phyloP scores from a whole-genome alignment of 1,140 invertebrate genomes.

The Drosophila seguyi region DNA sequence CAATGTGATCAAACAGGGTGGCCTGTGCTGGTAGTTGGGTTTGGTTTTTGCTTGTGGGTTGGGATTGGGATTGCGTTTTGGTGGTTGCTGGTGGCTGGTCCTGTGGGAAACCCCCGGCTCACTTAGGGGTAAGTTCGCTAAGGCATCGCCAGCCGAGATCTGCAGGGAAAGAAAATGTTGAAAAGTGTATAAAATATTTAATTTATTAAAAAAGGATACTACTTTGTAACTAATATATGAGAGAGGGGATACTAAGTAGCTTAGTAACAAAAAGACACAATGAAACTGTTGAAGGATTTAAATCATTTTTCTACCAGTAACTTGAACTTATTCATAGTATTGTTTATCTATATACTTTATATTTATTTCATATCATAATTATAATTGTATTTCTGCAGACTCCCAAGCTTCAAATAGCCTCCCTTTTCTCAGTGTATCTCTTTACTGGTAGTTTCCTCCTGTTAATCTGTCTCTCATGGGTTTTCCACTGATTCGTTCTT shows the following conservation, averaged over 20 bases:
- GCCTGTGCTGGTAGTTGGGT: constrained; percentile 19
- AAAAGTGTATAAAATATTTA: background rate
- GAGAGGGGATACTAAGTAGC: too few relatives aligned
- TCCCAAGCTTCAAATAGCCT: too few relatives aligned
- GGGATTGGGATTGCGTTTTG: constrained; percentile 8
- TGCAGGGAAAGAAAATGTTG: constrained; percentile 21
- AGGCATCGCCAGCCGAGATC: constrained; percentile 27
- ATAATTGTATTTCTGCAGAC: too few relatives aligned
- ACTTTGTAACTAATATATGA: background rate
- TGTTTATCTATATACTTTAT: too few relatives aligned
- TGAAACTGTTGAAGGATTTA: too few relatives aligned
- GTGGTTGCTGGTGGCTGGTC: constrained; percentile 53
- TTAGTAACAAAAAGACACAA: too few relatives aligned
- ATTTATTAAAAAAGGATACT: background rate
- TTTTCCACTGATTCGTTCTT: constrained; percentile 66
- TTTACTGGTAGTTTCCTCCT: constrained; percentile 18
- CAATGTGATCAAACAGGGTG: constrained; percentile 75
- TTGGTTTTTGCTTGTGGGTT: constrained; percentile 24
- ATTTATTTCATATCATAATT: too few relatives aligned
- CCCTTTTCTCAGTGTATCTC: constrained; percentile 22
- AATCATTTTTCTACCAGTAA: too few relatives aligned
- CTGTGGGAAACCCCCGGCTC: constrained; percentile 70
- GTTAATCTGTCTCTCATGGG: constrained; percentile 77
- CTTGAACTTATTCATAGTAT: too few relatives aligned
- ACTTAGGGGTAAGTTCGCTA: constrained; percentile 68